Conservation (phyloP, 2,797 vertebrate species). For the Benthosema pterotum region DNA sequence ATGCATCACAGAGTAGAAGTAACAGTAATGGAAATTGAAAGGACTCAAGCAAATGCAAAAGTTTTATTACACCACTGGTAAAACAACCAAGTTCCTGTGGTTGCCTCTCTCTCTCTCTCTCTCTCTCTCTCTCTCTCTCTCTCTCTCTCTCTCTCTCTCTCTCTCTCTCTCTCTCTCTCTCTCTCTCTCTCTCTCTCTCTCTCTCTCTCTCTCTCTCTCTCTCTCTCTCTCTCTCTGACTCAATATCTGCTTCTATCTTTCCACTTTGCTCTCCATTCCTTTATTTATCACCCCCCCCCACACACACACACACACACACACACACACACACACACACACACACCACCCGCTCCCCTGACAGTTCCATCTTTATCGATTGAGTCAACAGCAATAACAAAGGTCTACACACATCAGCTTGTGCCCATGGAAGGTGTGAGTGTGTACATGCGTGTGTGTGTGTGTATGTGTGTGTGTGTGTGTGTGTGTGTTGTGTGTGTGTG, state of each 20-base stretch:
- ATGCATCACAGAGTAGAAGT: no score
- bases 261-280: background rate
- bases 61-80: no score
- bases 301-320: no score
- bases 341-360: background rate
- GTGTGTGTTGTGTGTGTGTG: background rate
- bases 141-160: background rate
- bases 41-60: no score
- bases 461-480: constrained; percentile 5
- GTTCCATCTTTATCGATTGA: background rate
- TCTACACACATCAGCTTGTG: no score
- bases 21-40: no score
- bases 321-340: no score
- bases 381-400: background rate
- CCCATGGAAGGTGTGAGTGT: background rate
- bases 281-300: background rate
- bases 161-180: no score
- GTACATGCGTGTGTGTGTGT: constrained; percentile 3
- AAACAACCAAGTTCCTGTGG: no score
- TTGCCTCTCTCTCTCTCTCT: background rate
- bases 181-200: no score
- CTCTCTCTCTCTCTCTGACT: background rate
- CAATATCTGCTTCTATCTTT: constrained; percentile 5
- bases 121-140: constrained; percentile 13
- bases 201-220: no score